These are phyloP conservation scores for Catharus bicknelli DNA, from an alignment of 2,113 vertebrate species.

Conservation along the genomic window DNA sequence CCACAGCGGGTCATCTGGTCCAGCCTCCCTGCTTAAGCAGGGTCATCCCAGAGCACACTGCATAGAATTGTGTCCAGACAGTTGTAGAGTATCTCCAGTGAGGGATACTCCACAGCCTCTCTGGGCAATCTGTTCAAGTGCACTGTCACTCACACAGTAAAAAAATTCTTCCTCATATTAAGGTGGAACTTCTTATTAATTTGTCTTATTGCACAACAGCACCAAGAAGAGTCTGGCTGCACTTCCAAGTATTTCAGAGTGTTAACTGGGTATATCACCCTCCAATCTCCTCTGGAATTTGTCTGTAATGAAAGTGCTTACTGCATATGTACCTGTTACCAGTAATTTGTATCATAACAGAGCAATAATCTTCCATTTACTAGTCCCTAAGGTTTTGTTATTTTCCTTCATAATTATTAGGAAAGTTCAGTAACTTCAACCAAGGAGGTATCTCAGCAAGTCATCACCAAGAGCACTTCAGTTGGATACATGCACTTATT, in stretches of 20 bases:
- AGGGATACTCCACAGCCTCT: not conserved
- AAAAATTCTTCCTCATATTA: not conserved
- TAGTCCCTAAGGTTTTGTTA: not conserved
- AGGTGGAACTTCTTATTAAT: not conserved
- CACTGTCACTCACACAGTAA: not conserved
- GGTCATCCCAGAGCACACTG: not conserved
- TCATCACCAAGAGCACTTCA: accelerated
- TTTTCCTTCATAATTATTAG: not conserved
- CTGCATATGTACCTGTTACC: not conserved
- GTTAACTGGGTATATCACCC: not conserved
- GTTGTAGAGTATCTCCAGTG: not conserved
- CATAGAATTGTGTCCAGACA: accelerated
- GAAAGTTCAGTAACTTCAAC: not conserved
- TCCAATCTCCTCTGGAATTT: not conserved
- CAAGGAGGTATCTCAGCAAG: not conserved
- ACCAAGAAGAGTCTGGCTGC: not conserved
- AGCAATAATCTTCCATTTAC: not conserved
- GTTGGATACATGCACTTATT: not conserved
- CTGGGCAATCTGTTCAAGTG: not conserved
- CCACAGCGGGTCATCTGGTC: not conserved
- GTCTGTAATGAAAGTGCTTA: not conserved
- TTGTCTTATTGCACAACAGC: not conserved
- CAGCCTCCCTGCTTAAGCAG: not conserved
- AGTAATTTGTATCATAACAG: not conserved
- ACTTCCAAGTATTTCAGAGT: not conserved